Conservation (phyloP, 2,113 vertebrate genomes). For the Smithornis capensis region DNA sequence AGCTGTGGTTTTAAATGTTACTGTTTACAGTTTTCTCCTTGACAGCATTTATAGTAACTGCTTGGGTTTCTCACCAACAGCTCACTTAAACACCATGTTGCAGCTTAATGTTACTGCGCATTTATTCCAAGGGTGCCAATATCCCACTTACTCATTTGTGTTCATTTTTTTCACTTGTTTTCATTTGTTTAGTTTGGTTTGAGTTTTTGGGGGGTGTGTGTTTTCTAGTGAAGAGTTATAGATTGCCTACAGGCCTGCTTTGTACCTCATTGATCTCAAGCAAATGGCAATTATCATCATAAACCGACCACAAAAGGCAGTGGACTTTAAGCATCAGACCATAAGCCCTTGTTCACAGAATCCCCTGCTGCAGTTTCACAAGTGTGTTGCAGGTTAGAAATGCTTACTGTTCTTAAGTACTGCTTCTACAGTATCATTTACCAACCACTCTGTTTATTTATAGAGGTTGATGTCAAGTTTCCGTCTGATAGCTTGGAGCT, state of each 20-base stretch:
- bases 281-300: background rate
- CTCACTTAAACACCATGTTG: background rate
- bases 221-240: background rate
- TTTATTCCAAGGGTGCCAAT: background rate
- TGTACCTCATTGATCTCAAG: background rate
- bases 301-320: background rate
- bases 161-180: background rate
- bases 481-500: background rate
- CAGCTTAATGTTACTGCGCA: background rate
- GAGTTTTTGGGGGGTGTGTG: too few species aligned
- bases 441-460: conserved; percentile 15
- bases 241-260: background rate
- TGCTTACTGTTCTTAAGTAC: background rate
- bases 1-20: background rate
- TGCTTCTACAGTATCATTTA: background rate
- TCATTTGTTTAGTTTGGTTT: background rate
- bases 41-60: background rate
- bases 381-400: background rate
- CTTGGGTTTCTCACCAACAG: background rate
- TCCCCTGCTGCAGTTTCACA: background rate
- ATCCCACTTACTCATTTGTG: background rate
- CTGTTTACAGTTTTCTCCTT: background rate
- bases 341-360: background rate
- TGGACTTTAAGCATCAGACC: background rate
- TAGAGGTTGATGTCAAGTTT: conserved; percentile 17